Evolutionary conservation across 2,888 invertebrate species (phyloP).

Genomic region (Pantelozetes paolii): DNA sequence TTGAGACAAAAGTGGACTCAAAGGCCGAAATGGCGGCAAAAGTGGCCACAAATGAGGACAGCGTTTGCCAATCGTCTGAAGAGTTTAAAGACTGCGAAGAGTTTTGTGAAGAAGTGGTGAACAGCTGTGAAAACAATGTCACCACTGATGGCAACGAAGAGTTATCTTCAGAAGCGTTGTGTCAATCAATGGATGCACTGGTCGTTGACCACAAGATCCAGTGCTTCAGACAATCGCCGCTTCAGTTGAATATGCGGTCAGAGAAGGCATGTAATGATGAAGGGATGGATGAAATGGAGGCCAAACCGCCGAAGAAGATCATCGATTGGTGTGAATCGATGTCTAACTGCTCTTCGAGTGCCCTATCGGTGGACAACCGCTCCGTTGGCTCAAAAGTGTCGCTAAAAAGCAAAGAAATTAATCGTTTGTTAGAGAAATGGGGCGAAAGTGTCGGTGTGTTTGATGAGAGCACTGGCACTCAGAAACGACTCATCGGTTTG

Average conservation of each 20-base stretch:
- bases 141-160: no score
- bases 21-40: background rate
- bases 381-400: background rate
- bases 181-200: no score
- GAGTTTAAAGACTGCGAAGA: background rate
- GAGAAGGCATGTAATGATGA: no score
- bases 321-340: background rate
- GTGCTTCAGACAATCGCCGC: no score
- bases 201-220: no score
- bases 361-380: background rate
- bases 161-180: no score
- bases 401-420: background rate
- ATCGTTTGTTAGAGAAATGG: constrained; percentile 27
- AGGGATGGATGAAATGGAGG: background rate
- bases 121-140: background rate
- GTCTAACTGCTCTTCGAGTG: constrained; percentile 3
- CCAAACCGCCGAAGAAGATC: background rate
- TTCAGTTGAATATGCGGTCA: background rate
- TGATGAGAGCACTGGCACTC: constrained; percentile 1
- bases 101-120: background rate
- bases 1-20: background rate
- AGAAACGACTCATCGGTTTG: constrained; percentile 2
- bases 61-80: background rate
- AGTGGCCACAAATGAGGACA: constrained; percentile 5
- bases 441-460: constrained; percentile 29